These are phyloP conservation scores for Troides helena DNA, from an alignment of 2,888 invertebrate genomes.

Conservation along the genomic window DNA sequence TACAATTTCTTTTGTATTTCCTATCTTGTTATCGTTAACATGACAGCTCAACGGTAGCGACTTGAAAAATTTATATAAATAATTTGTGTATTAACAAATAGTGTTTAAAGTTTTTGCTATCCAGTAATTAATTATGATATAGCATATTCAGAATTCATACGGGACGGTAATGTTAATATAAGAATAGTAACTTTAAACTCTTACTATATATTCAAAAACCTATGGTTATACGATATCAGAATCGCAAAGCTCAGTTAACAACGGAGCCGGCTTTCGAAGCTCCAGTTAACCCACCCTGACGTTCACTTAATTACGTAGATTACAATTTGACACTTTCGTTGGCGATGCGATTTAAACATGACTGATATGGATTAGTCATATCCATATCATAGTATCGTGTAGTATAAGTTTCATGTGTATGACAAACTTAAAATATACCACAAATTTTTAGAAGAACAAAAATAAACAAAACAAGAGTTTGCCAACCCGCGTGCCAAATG, in stretches of 20 bases:
- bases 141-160: too few species aligned
- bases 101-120: too few species aligned
- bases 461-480: too few species aligned
- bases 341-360: conserved; percentile 66
- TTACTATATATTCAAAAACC: too few species aligned
- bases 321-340: conserved; percentile 76
- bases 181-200: too few species aligned
- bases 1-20: background rate
- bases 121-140: too few species aligned
- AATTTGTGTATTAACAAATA: too few species aligned
- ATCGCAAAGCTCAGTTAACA: conserved; percentile 27
- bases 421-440: too few species aligned
- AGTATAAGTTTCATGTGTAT: background rate
- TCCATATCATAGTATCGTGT: conserved; percentile 45
- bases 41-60: background rate
- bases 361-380: conserved; percentile 67
- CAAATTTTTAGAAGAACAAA: too few species aligned
- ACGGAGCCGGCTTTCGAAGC: conserved; percentile 22
- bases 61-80: background rate
- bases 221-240: conserved; percentile 13
- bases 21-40: background rate
- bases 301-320: conserved; percentile 79
- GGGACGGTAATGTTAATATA: too few species aligned
- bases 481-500: too few species aligned
- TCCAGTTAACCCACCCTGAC: conserved; percentile 61